A percentile compares a stretch with the other conserved stretches of the same genome.
Conservation (phyloP, 2,113 vertebrate genomes). For the Oreochromis niloticus region DNA sequence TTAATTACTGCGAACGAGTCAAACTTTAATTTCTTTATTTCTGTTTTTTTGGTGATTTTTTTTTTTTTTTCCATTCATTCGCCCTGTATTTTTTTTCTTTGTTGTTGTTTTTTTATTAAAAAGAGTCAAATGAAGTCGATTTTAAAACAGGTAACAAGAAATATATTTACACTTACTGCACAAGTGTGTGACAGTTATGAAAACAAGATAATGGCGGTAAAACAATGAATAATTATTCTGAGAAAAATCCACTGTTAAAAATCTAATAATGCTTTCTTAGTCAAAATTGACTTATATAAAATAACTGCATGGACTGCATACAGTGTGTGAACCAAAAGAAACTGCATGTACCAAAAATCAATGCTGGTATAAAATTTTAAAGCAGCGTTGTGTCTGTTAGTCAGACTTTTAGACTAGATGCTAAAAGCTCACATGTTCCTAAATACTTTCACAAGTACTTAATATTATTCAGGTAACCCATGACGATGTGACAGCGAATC, state of each 20-base stretch:
- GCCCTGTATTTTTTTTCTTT: neutral
- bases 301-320: neutral
- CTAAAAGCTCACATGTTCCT: neutral
- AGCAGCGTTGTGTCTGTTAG: neutral
- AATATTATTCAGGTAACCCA: neutral
- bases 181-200: neutral
- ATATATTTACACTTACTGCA: neutral
- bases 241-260: neutral
- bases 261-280: neutral
- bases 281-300: neutral
- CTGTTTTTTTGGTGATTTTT: neutral
- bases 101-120: neutral
- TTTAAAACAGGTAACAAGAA: neutral
- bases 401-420: neutral
- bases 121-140: neutral
- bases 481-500: neutral
- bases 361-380: neutral
- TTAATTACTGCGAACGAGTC: neutral
- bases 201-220: neutral
- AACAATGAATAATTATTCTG: neutral
- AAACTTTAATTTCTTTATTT: neutral
- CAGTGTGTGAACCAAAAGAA: neutral
- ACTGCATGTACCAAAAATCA: neutral
- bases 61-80: neutral
- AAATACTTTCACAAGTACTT: neutral